Evolutionary conservation across 2,797 vertebrate species (phyloP).

Genomic region (Chaetodon trifasciatus): DNA sequence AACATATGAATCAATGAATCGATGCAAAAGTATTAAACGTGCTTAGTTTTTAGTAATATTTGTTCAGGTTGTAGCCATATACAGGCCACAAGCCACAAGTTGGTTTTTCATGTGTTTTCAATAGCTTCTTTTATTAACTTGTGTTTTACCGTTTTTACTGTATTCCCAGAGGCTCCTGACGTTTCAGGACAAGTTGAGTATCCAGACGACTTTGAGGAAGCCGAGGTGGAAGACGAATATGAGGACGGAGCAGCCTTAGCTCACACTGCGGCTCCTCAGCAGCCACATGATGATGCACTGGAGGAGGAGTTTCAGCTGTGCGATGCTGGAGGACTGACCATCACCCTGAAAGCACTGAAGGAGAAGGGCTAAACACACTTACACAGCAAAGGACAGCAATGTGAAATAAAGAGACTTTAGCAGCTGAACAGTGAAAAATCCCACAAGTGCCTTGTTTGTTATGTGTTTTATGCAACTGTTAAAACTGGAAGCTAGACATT

Average conservation of each 20-base stretch:
- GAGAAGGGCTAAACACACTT: conserved; percentile 60
- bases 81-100: too few relatives aligned
- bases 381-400: too few relatives aligned
- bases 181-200: conserved; percentile 77
- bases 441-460: background rate
- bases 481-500: conserved; percentile 60
- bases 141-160: background rate
- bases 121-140: background rate
- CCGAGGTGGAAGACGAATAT: conserved; percentile 77
- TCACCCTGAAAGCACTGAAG: conserved; percentile 80
- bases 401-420: background rate
- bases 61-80: too few relatives aligned
- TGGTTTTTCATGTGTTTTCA: background rate
- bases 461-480: conserved; percentile 3
- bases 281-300: conserved; percentile 57
- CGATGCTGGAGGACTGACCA: conserved; percentile 70
- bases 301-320: conserved; percentile 79
- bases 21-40: too few relatives aligned
- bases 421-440: background rate
- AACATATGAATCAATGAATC: too few relatives aligned
- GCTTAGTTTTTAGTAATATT: too few relatives aligned
- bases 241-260: conserved; percentile 67
- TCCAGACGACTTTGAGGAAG: conserved; percentile 88
- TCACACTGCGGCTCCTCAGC: conserved; percentile 58
- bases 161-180: conserved; percentile 40